Conservation (phyloP, 2,113 vertebrate genomes). For the Toxostoma redivivum region DNA sequence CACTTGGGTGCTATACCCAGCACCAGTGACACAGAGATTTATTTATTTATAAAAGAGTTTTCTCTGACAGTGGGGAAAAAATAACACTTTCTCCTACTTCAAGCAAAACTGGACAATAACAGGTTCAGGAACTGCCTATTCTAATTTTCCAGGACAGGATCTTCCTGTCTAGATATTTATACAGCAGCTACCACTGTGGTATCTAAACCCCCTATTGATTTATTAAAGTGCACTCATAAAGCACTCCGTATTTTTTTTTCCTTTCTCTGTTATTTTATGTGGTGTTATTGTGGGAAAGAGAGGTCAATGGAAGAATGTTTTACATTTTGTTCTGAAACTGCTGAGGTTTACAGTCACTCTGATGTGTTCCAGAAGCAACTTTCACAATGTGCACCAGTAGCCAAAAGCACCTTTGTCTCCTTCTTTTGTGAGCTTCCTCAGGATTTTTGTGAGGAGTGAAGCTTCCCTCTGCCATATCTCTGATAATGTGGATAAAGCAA, state of each 20-base stretch:
- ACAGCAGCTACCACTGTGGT: constrained; percentile 28
- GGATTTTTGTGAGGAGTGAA: neutral
- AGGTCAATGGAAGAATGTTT: constrained; percentile 52
- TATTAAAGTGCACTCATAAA: constrained; percentile 54
- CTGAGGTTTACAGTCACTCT: constrained; percentile 35
- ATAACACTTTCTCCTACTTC: neutral
- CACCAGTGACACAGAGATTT: neutral
- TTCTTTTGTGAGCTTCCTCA: neutral
- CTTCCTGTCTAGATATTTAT: constrained; percentile 47
- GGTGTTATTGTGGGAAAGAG: constrained; percentile 46
- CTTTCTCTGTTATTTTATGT: constrained; percentile 48
- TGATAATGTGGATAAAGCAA: rapidly evolving
- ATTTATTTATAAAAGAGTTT: neutral
- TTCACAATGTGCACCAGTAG: neutral
- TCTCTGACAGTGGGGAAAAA: neutral
- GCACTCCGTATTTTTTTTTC: neutral
- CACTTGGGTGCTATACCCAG: neutral
- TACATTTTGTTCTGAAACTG: constrained; percentile 49
- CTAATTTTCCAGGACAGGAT: constrained; percentile 50
- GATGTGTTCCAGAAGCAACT: constrained; percentile 44
- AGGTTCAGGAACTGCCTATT: constrained; percentile 42
- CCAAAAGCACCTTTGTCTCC: neutral
- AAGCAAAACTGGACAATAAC: constrained; percentile 12
- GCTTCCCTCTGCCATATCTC: neutral
- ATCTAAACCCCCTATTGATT: constrained; percentile 39